Evolutionary conservation across 2,797 vertebrate genomes (phyloP), one percentile per base, ranked within the genome.

Genomic region (Platalea minor): DNA sequence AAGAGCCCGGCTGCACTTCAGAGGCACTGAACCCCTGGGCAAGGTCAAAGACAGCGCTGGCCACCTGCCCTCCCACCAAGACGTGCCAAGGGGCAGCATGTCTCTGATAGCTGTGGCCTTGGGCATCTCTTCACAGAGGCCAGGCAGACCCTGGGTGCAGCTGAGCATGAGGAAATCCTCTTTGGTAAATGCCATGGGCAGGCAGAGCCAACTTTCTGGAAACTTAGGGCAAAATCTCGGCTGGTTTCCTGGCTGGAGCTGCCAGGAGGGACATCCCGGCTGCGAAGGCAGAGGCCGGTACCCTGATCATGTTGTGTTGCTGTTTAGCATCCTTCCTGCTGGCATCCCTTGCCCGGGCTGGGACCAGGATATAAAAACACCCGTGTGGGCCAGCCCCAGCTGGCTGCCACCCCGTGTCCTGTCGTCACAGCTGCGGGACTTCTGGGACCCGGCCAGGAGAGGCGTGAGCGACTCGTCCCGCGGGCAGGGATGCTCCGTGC

Each of bases 401-500:
- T 90, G 82, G 60, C 64, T 90, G 75, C 51, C 37, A 19, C 63
- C 72, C 53, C 2, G 0, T 0, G 7, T n/a, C 67, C 81, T 37
- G 29, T 33, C 13, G 7, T 25, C 86, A 69, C 67, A 21, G 59
- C 90, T 15, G 0, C 0, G 7, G 61, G 45, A 35, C 25, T 39
- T 7, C 77, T 70, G 23, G 72, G n/a, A 43, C 31, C 7, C 0
- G 4, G 60, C 65, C 83, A 51, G 59, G 88, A 73, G 45, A 39
- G 70, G n/a, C 28, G 0, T 0, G 9, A 51, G 25, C 2, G 1
- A 5, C n/a, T 23, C 25, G 2, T 48, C 48, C 76, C 1, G 0
- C 0, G 1, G 63, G 48, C 59, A 76, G 31, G 31, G 53, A 20
- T 21, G 53, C 57, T 67, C 33, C 0, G 0, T 45, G 25, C 51